phyloP scores from a whole-genome alignment of 2,113 vertebrate genomes.

The Eclectus roratus region DNA sequence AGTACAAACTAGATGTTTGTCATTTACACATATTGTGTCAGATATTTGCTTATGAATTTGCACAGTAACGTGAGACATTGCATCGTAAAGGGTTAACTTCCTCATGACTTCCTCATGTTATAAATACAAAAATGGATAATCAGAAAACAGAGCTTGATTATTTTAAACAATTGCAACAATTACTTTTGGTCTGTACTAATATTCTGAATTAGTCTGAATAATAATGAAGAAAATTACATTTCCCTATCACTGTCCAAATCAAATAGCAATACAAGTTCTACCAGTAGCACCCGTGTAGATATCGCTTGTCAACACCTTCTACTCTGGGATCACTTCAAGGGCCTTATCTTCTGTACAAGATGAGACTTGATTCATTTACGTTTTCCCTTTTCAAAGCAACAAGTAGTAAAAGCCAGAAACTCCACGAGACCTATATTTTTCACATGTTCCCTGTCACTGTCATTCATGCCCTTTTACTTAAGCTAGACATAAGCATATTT shows the following conservation, averaged over 20 bases:
- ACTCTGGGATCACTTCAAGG: background rate
- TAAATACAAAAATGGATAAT: background rate
- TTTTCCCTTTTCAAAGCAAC: background rate
- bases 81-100: background rate
- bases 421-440: background rate
- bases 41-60: background rate
- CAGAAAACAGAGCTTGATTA: background rate
- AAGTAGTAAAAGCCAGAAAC: background rate
- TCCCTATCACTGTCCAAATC: background rate
- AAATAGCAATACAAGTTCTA: slow-evolving; percentile 25
- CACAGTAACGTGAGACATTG: background rate
- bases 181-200: slow-evolving; percentile 17
- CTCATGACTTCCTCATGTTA: background rate
- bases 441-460: background rate
- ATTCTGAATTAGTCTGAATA: slow-evolving; percentile 27
- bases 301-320: slow-evolving; percentile 2
- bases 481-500: background rate
- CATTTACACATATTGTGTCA: background rate
- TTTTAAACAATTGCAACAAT: slow-evolving; percentile 41
- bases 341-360: slow-evolving; percentile 39
- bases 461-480: background rate
- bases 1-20: slow-evolving; percentile 13
- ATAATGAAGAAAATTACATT: slow-evolving; percentile 7
- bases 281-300: background rate
- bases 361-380: background rate